Conservation (phyloP, 1,140 invertebrate species). For the Apis laboriosa region DNA sequence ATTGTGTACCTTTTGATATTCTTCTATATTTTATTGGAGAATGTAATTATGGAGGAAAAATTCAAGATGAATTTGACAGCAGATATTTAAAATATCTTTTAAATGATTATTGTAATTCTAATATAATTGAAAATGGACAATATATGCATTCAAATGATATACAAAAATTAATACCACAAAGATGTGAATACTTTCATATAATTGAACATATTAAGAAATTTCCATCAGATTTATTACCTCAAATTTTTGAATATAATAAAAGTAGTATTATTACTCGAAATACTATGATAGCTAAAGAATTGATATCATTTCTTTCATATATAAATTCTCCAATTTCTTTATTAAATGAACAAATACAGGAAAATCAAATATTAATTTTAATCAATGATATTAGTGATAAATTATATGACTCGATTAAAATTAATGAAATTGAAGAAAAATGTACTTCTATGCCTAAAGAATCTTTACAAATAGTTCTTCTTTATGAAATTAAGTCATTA, state of each 20-base stretch:
- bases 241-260: slow-evolving; percentile 85
- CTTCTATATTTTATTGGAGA: slow-evolving; percentile 85
- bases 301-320: slow-evolving; percentile 81
- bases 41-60: slow-evolving; percentile 89
- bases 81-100: slow-evolving; percentile 83
- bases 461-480: slow-evolving; percentile 86
- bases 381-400: slow-evolving; percentile 81
- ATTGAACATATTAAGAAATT: slow-evolving; percentile 84
- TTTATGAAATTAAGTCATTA: slow-evolving; percentile 84
- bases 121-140: slow-evolving; percentile 66
- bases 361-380: slow-evolving; percentile 53
- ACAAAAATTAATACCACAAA: slow-evolving; percentile 83
- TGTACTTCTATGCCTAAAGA: slow-evolving; percentile 81
- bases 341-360: slow-evolving; percentile 31
- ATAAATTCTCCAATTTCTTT: slow-evolving; percentile 42
- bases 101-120: slow-evolving; percentile 82
- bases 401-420: slow-evolving; percentile 81
- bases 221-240: slow-evolving; percentile 77
- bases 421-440: slow-evolving; percentile 75
- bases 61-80: slow-evolving; percentile 85
- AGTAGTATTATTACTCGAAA: slow-evolving; percentile 85
- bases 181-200: slow-evolving; percentile 86
- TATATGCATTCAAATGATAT: slow-evolving; percentile 74
- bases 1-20: slow-evolving; percentile 82
- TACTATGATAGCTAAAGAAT: slow-evolving; percentile 74